These are phyloP conservation scores for Amblyjoppa fuscipennis DNA, from an alignment of 2,888 invertebrate species.

Conservation along the genomic window DNA sequence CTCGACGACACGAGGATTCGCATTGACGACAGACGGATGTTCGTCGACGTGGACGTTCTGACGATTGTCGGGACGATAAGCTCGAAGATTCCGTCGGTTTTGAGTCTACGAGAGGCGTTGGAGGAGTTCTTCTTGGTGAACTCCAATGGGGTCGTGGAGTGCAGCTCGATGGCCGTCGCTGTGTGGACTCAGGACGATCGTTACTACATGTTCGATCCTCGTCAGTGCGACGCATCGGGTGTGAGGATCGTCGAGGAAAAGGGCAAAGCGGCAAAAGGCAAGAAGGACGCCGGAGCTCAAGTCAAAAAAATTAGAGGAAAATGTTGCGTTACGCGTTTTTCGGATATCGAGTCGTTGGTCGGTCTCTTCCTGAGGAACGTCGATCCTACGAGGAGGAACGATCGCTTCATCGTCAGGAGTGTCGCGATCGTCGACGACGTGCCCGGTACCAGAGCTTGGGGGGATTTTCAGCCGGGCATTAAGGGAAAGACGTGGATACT, in stretches of 20 bases:
- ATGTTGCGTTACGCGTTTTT: constrained; percentile 79
- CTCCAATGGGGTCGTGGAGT: constrained; percentile 79
- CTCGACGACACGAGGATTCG: constrained; percentile 73
- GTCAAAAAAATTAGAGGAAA: constrained; percentile 75
- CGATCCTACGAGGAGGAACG: constrained; percentile 75
- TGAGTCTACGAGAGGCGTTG: constrained; percentile 77
- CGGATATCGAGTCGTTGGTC: constrained; percentile 71
- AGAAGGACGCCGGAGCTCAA: constrained; percentile 52
- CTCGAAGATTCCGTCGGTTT: constrained; percentile 76
- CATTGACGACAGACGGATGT: constrained; percentile 73
- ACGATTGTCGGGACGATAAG: constrained; percentile 79
- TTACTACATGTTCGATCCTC: constrained; percentile 88
- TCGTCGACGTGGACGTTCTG: constrained; percentile 79
- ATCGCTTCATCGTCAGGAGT: constrained; percentile 77
- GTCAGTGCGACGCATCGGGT: constrained; percentile 83
- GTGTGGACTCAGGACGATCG: constrained; percentile 87
- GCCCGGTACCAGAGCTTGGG: constrained; percentile 79
- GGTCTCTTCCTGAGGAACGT: constrained; percentile 75
- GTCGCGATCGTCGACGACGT: constrained; percentile 76
- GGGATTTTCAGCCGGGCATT: constrained; percentile 76
- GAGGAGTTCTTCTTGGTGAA: constrained; percentile 80
- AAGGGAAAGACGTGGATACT: constrained; percentile 79
- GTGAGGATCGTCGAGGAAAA: constrained; percentile 77
- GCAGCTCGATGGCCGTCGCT: constrained; percentile 83
- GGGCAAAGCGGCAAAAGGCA: constrained; percentile 64